phyloP scores from a whole-genome alignment of 1,140 invertebrate genomes.

The Prorops nasuta region DNA sequence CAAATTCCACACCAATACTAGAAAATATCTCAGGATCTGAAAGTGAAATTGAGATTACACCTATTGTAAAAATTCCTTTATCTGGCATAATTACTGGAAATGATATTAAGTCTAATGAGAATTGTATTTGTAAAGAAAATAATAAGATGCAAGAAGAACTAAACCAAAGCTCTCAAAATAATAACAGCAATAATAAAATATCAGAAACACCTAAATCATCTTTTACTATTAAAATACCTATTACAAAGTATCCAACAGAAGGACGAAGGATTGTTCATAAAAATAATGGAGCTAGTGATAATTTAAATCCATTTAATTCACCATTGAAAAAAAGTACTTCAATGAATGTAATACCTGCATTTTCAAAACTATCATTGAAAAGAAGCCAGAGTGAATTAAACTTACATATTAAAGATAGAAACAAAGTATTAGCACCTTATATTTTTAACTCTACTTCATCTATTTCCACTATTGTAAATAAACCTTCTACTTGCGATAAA shows the following conservation, averaged over 20 bases:
- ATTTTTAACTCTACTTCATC: conserved; percentile 53
- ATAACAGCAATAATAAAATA: conserved; percentile 14
- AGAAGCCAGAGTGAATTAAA: conserved; percentile 53
- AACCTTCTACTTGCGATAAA: conserved; percentile 48
- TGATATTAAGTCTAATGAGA: conserved; percentile 24
- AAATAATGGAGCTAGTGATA: conserved; percentile 9
- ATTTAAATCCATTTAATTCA: neutral
- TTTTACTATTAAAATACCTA: conserved; percentile 24
- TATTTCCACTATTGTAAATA: conserved; percentile 50
- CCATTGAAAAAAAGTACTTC: conserved; percentile 47
- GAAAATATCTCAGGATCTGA: conserved; percentile 39
- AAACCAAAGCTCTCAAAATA: neutral
- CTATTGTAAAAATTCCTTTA: conserved; percentile 45
- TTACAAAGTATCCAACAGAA: conserved; percentile 22
- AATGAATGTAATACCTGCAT: conserved; percentile 40
- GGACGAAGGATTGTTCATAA: conserved; percentile 7
- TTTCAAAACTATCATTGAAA: conserved; percentile 30
- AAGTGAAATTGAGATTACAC: conserved; percentile 51
- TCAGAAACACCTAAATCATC: conserved; percentile 26
- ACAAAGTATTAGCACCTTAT: conserved; percentile 22
- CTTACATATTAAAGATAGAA: conserved; percentile 35
- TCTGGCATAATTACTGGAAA: conserved; percentile 33
- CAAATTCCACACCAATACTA: conserved; percentile 43
- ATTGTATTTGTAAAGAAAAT: conserved; percentile 4
- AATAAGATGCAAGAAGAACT: neutral